Base-by-base conservation (phyloP, 2,888 invertebrate genomes). In the Muscina levida region DNA sequence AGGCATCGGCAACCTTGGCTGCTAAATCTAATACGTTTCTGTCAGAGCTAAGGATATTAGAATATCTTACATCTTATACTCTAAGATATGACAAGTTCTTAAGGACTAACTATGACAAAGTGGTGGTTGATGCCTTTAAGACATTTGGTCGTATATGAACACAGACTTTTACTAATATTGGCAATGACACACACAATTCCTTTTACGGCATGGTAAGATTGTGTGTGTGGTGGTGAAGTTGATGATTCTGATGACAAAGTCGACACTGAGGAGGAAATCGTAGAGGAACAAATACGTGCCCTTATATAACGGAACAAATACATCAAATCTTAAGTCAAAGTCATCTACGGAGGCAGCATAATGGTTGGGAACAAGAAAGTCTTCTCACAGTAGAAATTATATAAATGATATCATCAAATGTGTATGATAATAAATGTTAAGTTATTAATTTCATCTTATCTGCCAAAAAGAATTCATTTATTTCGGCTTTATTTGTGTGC, bases 381-480 rank as follows among this genome's bases (percentile, higher is more conserved):
- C 22, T 39, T 22, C 11, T 39, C 13, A n/a, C 15, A 57, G 26
- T 31, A 5, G 13, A 57, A 57, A 31, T 26, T 22, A 62, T 62
- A 39, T 62, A 62, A 42, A 62, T 62, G 62, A 42, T 22, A 22
- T 13, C 62, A 62, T 62, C 42, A 62, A 17, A 37, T 22, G 42
- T 62, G 13, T 42, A 37, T 22, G 11, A 42, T 62, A 39, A 62
- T 11, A 42, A 62, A 62, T 62, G 62, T 22, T 4, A 62, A 22
- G 42, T 42, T 62, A 62, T 62, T 62, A 62, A 62, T 62, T 22
- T 42, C 22, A 62, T 39, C 42, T 62, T 62, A 62, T 62, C 62
- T 62, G 39, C 19, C 19, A 22, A 42, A 62, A 17, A 39, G 37
- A 19, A 17, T 62, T 22, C 3, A 39, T 24, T 42, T 22, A 62